Conservation (phyloP, 2,888 invertebrate genomes). For the Lasioglossum morio region DNA sequence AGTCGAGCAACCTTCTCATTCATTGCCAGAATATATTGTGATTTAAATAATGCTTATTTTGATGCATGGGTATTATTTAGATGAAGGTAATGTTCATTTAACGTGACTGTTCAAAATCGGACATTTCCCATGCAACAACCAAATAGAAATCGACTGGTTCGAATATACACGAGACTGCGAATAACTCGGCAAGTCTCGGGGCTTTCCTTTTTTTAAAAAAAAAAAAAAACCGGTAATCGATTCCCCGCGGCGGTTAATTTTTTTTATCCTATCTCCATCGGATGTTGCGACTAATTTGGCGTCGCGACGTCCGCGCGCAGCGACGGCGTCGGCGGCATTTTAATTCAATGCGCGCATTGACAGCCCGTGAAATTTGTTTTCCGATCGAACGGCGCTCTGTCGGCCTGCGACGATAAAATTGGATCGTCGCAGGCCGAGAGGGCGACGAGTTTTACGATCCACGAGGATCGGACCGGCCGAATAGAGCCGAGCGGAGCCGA, state of each 20-base stretch:
- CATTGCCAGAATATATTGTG: not conserved
- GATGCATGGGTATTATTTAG: not conserved
- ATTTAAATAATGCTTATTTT: not conserved
- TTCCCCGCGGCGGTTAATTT: slow-evolving; percentile 20
- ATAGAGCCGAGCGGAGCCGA: not conserved
- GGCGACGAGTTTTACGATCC: slow-evolving; percentile 42
- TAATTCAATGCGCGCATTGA: slow-evolving; percentile 52
- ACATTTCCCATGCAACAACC: not conserved
- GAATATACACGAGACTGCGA: not conserved
- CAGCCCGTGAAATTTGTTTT: slow-evolving; percentile 55
- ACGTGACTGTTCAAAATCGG: not conserved
- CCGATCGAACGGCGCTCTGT: slow-evolving; percentile 5
- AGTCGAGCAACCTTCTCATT: not conserved
- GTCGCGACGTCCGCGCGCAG: slow-evolving; percentile 19
- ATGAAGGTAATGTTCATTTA: not conserved
- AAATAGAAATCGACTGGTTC: not conserved
- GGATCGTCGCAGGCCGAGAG: slow-evolving; percentile 3
- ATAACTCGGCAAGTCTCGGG: not conserved
- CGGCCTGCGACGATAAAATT: slow-evolving; percentile 27
- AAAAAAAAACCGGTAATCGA: slow-evolving; percentile 34
- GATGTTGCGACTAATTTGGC: slow-evolving; percentile 41
- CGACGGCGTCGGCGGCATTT: slow-evolving; percentile 34
- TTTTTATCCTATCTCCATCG: slow-evolving; percentile 39
- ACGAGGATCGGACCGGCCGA: not conserved
- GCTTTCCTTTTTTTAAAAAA: too few relatives aligned